Evolutionary conservation across 2,888 invertebrate species (phyloP).

Genomic region (Clusia tigrina): DNA sequence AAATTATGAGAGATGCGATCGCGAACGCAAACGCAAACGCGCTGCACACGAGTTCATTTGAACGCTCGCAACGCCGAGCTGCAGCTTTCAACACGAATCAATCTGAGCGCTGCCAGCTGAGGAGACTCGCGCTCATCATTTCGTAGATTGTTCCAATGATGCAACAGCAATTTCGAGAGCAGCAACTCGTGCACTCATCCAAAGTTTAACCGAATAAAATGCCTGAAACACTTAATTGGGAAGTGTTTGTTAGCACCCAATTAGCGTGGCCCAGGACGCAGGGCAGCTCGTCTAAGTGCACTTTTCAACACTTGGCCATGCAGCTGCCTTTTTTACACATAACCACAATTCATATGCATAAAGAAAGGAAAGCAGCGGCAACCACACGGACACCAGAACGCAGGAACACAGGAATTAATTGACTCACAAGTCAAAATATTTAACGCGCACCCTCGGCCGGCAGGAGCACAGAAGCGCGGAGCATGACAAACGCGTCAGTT

Average conservation of each 20-base stretch:
- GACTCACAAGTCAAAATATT: slow-evolving; percentile 53
- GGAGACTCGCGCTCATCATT: background rate
- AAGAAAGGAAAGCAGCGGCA: slow-evolving; percentile 15
- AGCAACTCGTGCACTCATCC: background rate
- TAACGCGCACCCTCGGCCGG: slow-evolving; percentile 15
- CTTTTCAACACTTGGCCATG: slow-evolving; percentile 50
- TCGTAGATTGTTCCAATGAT: slow-evolving; percentile 18
- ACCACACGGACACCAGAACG: too few relatives aligned
- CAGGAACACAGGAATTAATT: slow-evolving; percentile 39
- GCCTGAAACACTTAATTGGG: slow-evolving; percentile 51
- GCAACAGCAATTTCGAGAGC: slow-evolving; percentile 10
- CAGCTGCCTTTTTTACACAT: slow-evolving; percentile 18
- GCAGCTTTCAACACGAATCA: slow-evolving; percentile 5
- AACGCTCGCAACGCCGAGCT: background rate
- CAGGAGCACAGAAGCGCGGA: background rate
- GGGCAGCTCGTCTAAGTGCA: slow-evolving; percentile 48
- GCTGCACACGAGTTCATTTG: too few relatives aligned
- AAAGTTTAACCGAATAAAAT: background rate
- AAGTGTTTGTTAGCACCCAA: slow-evolving; percentile 56
- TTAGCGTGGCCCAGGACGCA: slow-evolving; percentile 34
- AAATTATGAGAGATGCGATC: slow-evolving; percentile 4
- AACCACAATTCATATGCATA: background rate
- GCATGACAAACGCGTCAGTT: background rate
- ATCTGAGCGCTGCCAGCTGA: background rate
- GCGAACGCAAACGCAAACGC: background rate